Percentiles rank a stretch among this genome's conserved stretches.
Evolutionary conservation across 53 echinoderm and acorn worm genomes (phyloP).

Genomic region (Paracentrotus lividus): DNA sequence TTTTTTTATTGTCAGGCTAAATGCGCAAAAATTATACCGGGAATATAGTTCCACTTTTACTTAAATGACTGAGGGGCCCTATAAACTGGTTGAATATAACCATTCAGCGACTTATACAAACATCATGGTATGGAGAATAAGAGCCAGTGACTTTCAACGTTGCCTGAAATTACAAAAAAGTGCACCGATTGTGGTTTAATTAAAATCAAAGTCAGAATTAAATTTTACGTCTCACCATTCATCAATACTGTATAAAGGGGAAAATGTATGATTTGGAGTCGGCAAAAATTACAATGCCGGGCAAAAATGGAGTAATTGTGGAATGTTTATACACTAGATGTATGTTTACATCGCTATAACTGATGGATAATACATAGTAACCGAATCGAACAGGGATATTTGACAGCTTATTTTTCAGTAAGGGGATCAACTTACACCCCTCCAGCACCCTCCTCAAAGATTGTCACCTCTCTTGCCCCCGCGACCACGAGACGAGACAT

Average conservation of each 20-base stretch:
- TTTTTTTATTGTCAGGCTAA: too few relatives aligned
- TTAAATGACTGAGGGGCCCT: too few relatives aligned
- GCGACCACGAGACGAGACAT: background rate
- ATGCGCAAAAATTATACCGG: too few relatives aligned
- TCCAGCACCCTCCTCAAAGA: background rate
- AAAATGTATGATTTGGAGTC: background rate
- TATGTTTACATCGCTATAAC: background rate
- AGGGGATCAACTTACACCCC: conserved; percentile 7
- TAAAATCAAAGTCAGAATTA: background rate
- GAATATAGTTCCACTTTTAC: too few relatives aligned
- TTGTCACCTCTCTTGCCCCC: background rate
- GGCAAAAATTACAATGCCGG: background rate
- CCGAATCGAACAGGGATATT: background rate
- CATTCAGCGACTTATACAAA: too few relatives aligned
- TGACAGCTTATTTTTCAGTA: background rate
- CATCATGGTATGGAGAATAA: too few relatives aligned
- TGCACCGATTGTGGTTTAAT: conserved; percentile 1
- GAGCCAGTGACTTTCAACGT: background rate
- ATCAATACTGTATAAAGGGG: background rate
- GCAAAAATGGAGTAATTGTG: background rate
- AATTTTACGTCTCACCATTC: background rate
- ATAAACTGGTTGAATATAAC: too few relatives aligned
- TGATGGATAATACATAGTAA: background rate
- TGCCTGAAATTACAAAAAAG: background rate
- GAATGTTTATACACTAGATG: background rate